A percentile compares a stretch with the other conserved stretches of the same genome.
phyloP scores from a whole-genome alignment of 2,113 vertebrate species.

The Vulpes ferrilata region DNA sequence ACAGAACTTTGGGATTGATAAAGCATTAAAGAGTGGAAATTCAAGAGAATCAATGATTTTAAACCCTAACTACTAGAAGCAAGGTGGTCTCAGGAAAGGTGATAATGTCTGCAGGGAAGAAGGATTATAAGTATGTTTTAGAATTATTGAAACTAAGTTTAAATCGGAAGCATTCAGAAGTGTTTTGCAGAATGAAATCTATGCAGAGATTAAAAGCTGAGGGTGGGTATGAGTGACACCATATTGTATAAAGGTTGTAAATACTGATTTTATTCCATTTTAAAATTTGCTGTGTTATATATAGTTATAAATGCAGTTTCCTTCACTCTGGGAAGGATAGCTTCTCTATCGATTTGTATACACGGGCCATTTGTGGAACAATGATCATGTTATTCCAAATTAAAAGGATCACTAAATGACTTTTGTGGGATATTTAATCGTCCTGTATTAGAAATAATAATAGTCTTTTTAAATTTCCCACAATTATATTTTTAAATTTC shows the following conservation, averaged over 20 bases:
- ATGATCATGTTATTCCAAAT: not conserved
- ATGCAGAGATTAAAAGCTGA: not conserved
- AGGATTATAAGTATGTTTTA: not conserved
- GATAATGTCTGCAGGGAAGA: not conserved
- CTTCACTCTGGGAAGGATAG: not conserved
- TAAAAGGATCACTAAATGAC: not conserved
- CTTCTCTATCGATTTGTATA: not conserved
- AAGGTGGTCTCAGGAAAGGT: not conserved
- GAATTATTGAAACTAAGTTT: not conserved
- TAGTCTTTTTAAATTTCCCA: not conserved
- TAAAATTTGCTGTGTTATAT: not conserved
- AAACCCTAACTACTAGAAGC: not conserved
- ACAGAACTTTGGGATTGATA: not conserved
- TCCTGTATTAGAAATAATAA: not conserved
- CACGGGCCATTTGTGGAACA: not conserved
- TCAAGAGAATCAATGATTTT: not conserved
- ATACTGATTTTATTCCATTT: conserved; percentile 24
- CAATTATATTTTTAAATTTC: conserved; percentile 27
- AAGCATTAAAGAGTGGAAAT: conserved; percentile 10
- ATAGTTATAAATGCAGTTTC: not conserved
- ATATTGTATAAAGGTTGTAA: not conserved
- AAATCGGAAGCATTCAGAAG: not conserved
- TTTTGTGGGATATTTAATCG: not conserved
- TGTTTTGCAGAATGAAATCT: not conserved
- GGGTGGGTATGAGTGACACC: not conserved